These are phyloP conservation scores for Stichopus horrens DNA, from an alignment of 53 echinoderm and acorn worm genomes.

Conservation along the genomic window DNA sequence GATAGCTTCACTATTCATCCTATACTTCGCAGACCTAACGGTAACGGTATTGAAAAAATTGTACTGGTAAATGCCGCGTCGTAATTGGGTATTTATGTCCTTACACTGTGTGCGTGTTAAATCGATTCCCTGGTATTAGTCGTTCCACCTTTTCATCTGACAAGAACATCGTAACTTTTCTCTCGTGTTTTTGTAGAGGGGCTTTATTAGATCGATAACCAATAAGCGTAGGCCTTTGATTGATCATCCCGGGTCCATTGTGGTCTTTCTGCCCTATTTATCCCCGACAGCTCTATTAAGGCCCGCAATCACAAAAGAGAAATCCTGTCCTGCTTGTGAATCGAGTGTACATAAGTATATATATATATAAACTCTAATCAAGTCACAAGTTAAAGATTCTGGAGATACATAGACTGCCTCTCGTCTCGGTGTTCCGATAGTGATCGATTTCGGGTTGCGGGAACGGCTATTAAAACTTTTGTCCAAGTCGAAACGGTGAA, in stretches of 20 bases:
- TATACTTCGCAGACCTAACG: neutral
- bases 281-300: constrained; percentile 2
- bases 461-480: neutral
- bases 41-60: neutral
- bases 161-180: neutral
- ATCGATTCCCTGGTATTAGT: constrained; percentile 15
- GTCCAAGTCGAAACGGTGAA: neutral
- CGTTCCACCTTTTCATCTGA: neutral
- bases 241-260: neutral
- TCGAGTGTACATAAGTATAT: too few species aligned
- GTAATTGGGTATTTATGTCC: neutral
- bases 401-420: too few species aligned
- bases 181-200: neutral
- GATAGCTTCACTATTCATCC: too few species aligned
- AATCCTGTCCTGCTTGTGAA: neutral
- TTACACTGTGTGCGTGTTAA: neutral
- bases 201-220: neutral
- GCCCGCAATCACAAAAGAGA: neutral
- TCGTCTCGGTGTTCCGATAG: neutral
- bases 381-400: neutral
- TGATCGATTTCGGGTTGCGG: neutral
- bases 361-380: neutral
- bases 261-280: neutral
- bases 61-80: neutral
- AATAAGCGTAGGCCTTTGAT: constrained; percentile 16